Percentiles rank a stretch among this genome's conserved stretches.
Evolutionary conservation across 1,140 invertebrate genomes (phyloP).

Genomic region (Tetranychus cinnabarinus): DNA sequence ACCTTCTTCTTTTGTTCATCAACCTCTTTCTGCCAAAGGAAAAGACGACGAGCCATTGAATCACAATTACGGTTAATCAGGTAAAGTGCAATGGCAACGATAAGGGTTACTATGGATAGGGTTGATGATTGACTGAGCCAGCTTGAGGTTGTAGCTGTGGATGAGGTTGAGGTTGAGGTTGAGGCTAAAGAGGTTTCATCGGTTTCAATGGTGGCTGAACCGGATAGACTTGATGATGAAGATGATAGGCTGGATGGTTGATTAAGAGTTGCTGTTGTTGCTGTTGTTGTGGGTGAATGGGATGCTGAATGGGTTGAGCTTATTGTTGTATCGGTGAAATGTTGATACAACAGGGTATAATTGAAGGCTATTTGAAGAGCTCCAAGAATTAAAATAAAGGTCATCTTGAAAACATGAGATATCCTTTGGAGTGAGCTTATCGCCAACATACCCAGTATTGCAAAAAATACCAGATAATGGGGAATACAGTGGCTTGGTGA

Average conservation of each 20-base stretch:
- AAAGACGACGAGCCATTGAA: constrained; percentile 45
- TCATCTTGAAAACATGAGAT: constrained; percentile 39
- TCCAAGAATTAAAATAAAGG: constrained; percentile 33
- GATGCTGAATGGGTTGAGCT: neutral
- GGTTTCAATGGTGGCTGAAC: too few relatives aligned
- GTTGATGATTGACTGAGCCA: neutral
- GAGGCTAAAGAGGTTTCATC: neutral
- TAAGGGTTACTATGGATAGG: constrained; percentile 3
- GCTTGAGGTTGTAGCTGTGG: neutral
- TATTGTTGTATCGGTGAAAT: constrained; percentile 19
- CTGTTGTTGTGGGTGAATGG: constrained; percentile 2
- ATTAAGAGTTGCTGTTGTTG: neutral
- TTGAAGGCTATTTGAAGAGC: constrained; percentile 36
- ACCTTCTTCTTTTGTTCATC: constrained; percentile 58
- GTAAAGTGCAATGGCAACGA: constrained; percentile 30
- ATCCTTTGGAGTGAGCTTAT: constrained; percentile 45
- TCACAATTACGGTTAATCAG: constrained; percentile 35
- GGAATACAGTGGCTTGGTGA: constrained; percentile 22
- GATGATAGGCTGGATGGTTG: neutral
- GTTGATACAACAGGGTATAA: constrained; percentile 27
- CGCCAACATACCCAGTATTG: constrained; percentile 39
- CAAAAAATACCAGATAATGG: constrained; percentile 44
- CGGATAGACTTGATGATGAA: too few relatives aligned
- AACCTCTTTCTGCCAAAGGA: constrained; percentile 43
- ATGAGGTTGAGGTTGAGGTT: neutral